Evolutionary conservation across 2,113 vertebrate species (phyloP).

Genomic region (Cynoglossus semilaevis): DNA sequence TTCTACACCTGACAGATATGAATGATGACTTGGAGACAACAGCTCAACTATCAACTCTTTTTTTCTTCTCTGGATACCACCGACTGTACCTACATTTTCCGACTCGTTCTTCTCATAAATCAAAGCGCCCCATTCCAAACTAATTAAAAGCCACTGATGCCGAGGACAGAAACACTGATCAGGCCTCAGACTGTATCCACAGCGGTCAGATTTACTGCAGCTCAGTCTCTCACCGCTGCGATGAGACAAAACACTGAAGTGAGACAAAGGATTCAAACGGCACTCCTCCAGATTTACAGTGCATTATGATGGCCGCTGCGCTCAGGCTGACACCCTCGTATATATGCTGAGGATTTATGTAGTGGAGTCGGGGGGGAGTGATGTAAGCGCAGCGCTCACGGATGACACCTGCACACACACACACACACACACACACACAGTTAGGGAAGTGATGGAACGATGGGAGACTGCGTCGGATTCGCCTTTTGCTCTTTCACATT

Average conservation of each 20-base stretch:
- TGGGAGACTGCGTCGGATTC: slow-evolving; percentile 28
- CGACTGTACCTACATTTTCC: too few species aligned
- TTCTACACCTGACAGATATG: too few species aligned
- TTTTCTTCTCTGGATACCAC: too few species aligned
- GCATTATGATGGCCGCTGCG: slow-evolving; percentile 34
- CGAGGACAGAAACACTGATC: slow-evolving; percentile 51
- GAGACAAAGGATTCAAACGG: slow-evolving; percentile 51
- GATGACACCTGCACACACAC: slow-evolving; percentile 49
- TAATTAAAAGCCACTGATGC: slow-evolving; percentile 55
- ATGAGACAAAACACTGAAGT: slow-evolving; percentile 48
- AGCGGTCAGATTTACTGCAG: slow-evolving; percentile 57
- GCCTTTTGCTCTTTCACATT: slow-evolving; percentile 31
- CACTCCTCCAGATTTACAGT: slow-evolving; percentile 60
- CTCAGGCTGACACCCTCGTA: slow-evolving; percentile 46
- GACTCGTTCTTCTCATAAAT: too few species aligned
- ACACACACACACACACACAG: slow-evolving; percentile 28
- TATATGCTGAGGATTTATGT: slow-evolving; percentile 64
- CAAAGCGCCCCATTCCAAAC: slow-evolving; percentile 13
- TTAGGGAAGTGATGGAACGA: slow-evolving; percentile 58
- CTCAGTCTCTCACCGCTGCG: slow-evolving; percentile 11
- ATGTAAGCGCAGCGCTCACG: slow-evolving; percentile 39
- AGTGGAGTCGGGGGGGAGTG: slow-evolving; percentile 43
- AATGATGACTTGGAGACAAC: too few species aligned
- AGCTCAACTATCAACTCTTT: too few species aligned
- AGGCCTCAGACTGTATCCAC: slow-evolving; percentile 21